Evolutionary conservation across 2,113 vertebrate genomes (phyloP), one percentile per base, ranked within the genome.

Genomic region (human (Homo sapiens)): DNA sequence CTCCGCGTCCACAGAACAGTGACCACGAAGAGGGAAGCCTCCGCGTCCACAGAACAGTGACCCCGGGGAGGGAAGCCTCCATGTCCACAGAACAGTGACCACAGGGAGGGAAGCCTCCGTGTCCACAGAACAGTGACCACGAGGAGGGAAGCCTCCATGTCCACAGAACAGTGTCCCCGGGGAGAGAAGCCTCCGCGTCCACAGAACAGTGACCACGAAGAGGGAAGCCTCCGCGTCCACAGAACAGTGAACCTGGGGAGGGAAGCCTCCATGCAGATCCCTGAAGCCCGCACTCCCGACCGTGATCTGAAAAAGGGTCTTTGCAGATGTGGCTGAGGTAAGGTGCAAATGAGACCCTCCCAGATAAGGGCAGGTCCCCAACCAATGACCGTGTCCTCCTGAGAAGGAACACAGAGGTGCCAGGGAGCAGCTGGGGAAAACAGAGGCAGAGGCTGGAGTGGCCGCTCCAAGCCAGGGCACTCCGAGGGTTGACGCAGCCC

Each of bases 201-300:
- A 59, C 20, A 25, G 38, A 75, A 0, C 3, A 12, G 7, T 17
- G 3, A 14, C 27, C 50, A 3, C 13, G 1, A 4, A 3, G 50
- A 16, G 50, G 50, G 14, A 14, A 52, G 10, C 23, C 25, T 25
- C 59, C 10, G 1, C 9, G 43, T 10, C 80, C 55, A 59, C 20
- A 25, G 38, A 75, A 0, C 3, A 12, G 7, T 17, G 3, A 14
- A 14, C 50, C 14, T 3, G 1, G 14, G 14, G 50, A 16, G 50
- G 50, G 14, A 14, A 52, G 10, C 59, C 25, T 25, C 59, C 10
- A 5, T 16, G 43, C 61, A 68, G 48, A 61, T 38, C 61, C 61
- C 32, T 13, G 22, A 20, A 23, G 16, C 30, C 43, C 8, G 20
- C 3, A 43, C 48, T 23, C 8, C 3, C 25, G 43, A 17, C 30